Evolutionary conservation across 2,888 invertebrate genomes (phyloP), one percentile per base, ranked within the genome.

Genomic region (Lathronympha strigana): DNA sequence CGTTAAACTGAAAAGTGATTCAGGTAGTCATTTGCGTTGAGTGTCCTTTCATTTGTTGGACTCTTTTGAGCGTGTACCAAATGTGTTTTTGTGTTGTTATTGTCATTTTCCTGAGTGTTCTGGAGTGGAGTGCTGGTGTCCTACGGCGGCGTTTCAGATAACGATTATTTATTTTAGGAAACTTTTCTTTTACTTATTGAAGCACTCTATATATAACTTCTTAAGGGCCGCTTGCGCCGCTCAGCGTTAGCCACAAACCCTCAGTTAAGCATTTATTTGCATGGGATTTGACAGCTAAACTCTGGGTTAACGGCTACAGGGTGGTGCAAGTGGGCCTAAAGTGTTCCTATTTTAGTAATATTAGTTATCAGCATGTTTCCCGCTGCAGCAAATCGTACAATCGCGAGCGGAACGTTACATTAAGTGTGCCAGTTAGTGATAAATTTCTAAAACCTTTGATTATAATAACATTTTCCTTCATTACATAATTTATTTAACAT

Each of bases 11-110:
- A 74, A 79, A 82, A 84, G 83, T 81, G 88, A 87, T 89, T 87
- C 90, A 89, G 90, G 90, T 89, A 84, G 82, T 84, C 82, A 82
- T 86, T 84, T 83, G 78, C 76, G 78, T 77, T 73, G 78, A 84
- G 84, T 82, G 84, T 79, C 82, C 86, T 86, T 87, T 84, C 86
- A 87, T 88, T 87, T 87, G 83, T 81, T 76, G 77, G 80, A 81
- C 77, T 61, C 53, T 81, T 80, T 78, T 78, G 79, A 78, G 76
- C 73, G 75, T 71, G 76, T 76, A 68, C 68, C 63, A 69, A 78
- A 81, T 79, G 80, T 79, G 81, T 70, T 79, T 80, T 79, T 81
- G 78, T 83, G 79, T 80, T 82, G 80, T 84, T 84, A 83, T 83
- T 82, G 80, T 79, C 13, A 54, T 58, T 51, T 53, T 19, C 19